phyloP scores from a whole-genome alignment of 2,797 vertebrate species.

The Macropus fuliginosus region DNA sequence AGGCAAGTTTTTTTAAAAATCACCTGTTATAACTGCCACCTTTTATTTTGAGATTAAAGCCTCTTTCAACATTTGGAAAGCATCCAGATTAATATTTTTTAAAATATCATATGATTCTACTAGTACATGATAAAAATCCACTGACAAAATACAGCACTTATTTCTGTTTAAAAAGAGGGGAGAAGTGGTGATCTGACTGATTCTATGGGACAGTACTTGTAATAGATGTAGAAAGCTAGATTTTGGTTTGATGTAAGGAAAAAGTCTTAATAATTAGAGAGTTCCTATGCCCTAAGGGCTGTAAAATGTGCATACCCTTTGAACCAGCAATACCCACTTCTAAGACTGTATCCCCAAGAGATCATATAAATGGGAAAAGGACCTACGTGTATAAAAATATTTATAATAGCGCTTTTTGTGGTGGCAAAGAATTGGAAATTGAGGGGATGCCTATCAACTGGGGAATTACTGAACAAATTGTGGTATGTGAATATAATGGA shows the following conservation, averaged over 20 bases:
- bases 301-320: too few species aligned
- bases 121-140: neutral
- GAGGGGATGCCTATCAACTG: too few species aligned
- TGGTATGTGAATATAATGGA: too few species aligned
- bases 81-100: neutral
- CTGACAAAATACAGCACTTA: neutral
- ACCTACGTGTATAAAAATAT: too few species aligned
- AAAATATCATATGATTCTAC: neutral
- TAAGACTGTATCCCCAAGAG: too few species aligned
- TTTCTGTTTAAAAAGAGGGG: neutral
- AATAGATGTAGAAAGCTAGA: too few species aligned
- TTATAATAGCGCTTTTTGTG: too few species aligned
- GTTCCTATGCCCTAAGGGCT: neutral
- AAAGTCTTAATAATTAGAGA: neutral
- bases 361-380: too few species aligned
- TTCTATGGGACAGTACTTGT: neutral
- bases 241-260: neutral
- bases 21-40: neutral
- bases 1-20: neutral
- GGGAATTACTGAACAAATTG: too few species aligned
- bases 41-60: neutral
- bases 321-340: too few species aligned
- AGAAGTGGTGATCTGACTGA: neutral
- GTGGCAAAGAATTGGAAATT: too few species aligned
- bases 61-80: neutral